Evolutionary conservation across 2,888 invertebrate genomes (phyloP), one percentile per base, ranked within the genome.

Genomic region (Cheilosia variabilis): DNA sequence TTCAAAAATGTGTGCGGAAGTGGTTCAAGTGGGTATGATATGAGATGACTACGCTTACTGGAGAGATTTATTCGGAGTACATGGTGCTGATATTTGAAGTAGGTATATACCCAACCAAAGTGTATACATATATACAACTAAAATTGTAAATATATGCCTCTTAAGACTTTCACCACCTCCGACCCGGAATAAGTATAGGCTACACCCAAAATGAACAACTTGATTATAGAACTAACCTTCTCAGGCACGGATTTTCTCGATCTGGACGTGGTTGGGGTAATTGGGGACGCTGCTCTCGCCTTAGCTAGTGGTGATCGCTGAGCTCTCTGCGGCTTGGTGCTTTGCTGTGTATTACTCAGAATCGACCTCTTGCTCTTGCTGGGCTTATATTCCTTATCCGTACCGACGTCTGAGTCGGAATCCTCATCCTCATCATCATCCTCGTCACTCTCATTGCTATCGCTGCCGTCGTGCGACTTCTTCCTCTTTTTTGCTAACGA

Each of bases 281-380:
- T 89, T 41, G 90, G 90, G 4, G 90, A 90, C 45, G 89, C 90
- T 17, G 89, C 90, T 88, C 90, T 88, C 22, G 90, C 90, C 77
- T 88, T 90, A 71, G 90, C 90, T 80, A 90, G 87, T 31, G 89
- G 90, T 63, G 90, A 90, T 77, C 90, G 88, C 88, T 90, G 90
- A 82, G 88, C 89, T 58, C 89, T 88, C 7, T 88, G 88, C 13
- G 89, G 87, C 55, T 87, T 87, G 13, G 82, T 77, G 7, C 88
- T 88, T 52, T 87, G 87, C n/a, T 58, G 53, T 57, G 81, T 60
- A 72, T 82, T 87, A 41, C 84, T 76, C 19, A 87, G 55, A 34
- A 57, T 53, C 13, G 69, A 73, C 41, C 87, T 88, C 78, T 90
- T 90, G 75, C 88, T 89, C 13, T 52, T 52, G 76, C 88, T 90